These are phyloP conservation scores for Mamestra configurata DNA, from an alignment of 1,140 invertebrate species.

Conservation along the genomic window DNA sequence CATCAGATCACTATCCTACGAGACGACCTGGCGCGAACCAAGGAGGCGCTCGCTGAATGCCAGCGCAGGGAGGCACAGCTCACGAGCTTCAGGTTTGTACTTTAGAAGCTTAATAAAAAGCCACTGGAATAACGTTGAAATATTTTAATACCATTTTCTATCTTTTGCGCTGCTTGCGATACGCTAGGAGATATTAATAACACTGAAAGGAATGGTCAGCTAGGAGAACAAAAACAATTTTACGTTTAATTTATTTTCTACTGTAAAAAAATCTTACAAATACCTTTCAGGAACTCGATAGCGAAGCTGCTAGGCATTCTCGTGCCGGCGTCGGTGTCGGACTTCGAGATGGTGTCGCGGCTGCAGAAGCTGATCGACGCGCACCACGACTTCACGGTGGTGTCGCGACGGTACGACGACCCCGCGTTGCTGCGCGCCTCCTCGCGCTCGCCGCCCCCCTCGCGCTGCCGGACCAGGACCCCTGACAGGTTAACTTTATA, in stretches of 20 bases:
- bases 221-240: too few relatives aligned
- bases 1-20: constrained; percentile 90
- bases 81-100: constrained; percentile 89
- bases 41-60: constrained; percentile 91
- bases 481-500: constrained; percentile 89
- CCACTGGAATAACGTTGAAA: too few relatives aligned
- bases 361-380: constrained; percentile 93
- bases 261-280: too few relatives aligned
- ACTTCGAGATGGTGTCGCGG: constrained; percentile 93
- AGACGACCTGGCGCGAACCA: constrained; percentile 92
- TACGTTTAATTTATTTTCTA: too few relatives aligned
- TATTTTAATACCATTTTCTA: too few relatives aligned
- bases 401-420: constrained; percentile 92
- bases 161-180: too few relatives aligned
- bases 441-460: constrained; percentile 86
- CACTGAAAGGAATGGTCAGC: too few relatives aligned
- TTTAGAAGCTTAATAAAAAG: too few relatives aligned
- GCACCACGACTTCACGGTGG: constrained; percentile 92
- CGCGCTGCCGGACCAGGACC: constrained; percentile 87
- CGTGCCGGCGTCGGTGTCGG: constrained; percentile 91
- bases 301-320: constrained; percentile 89
- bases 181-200: too few relatives aligned
- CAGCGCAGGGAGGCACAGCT: constrained; percentile 92
- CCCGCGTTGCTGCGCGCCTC: constrained; percentile 88
- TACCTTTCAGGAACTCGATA: constrained; percentile 83